These are phyloP conservation scores for Cyclopterus lumpus DNA, from an alignment of 2,797 vertebrate genomes.

Conservation along the genomic window DNA sequence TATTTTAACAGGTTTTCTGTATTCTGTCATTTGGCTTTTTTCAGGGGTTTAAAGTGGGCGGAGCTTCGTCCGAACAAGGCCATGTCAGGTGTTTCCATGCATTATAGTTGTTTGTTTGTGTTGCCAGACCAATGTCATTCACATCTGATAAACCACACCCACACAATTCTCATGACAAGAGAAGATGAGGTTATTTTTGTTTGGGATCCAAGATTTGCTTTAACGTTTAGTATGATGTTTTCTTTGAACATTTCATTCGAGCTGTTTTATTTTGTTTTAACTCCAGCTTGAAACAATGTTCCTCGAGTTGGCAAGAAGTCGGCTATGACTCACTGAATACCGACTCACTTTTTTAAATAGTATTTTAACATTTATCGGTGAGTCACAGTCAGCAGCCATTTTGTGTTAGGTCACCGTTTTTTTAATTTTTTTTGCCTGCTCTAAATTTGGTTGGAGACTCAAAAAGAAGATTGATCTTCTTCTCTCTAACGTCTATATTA, in stretches of 20 bases:
- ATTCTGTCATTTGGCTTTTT: neutral
- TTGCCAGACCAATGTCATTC: neutral
- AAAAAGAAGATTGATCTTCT: neutral
- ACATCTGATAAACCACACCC: neutral
- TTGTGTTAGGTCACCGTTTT: neutral
- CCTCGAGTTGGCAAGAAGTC: neutral
- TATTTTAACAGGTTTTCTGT: neutral
- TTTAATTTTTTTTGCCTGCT: neutral
- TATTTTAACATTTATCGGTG: neutral
- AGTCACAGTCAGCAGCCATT: neutral
- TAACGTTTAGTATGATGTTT: too few species aligned
- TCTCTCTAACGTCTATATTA: neutral
- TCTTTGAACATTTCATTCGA: too few species aligned
- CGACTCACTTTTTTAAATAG: neutral
- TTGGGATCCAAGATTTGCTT: too few species aligned
- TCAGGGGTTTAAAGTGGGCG: neutral
- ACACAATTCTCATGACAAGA: neutral
- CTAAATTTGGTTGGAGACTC: neutral
- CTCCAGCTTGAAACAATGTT: too few species aligned
- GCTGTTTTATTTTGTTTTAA: too few species aligned
- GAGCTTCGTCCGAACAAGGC: neutral
- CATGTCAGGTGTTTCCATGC: neutral
- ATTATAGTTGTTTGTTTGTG: neutral
- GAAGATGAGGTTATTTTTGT: too few species aligned
- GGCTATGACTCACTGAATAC: neutral